Base-by-base conservation (phyloP, 2,797 vertebrate species). In the Ptychobarbus kaznakovi region DNA sequence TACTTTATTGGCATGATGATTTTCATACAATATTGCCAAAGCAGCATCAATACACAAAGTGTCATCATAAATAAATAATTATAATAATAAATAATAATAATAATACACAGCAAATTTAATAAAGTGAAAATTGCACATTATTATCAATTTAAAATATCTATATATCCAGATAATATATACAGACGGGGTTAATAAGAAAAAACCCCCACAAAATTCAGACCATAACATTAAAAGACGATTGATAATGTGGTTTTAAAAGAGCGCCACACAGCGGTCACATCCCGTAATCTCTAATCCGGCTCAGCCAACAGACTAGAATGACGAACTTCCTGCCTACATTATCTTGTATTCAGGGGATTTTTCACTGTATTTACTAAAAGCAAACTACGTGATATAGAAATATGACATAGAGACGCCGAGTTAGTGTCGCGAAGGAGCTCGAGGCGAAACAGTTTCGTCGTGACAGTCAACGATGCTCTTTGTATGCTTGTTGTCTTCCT, bases 271-370 rank as follows among this genome's bases (percentile, higher is more conserved):
- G 74, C 4, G 89, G 81, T 61, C 83, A 77, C 53, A 83, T 81
- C 69, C 38, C n/a, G 40, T 81, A 85, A 81, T 82, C 77, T 65
- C 40, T 86, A 88, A 90, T 85, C 68, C 82, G 70, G 77, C 72
- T 86, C 87, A 81, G 63, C 63, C 69, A 49, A 20, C 74, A n/a
- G 46, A 66, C 69, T 56, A 61, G 56, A 76, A 76, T 92, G 91
- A 92, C 90, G 91, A 90, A 92, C 91, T 91, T 92, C 91, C 91
- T 90, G 91, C 86, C 84, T 80, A 80, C 63, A 74, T 81, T 74
- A 86, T 79, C 65, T 63, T 66, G 74, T 40, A 22, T 86, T 80
- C 58, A 76, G 74, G 51, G 78, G 35, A 74, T 61, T 77, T 69
- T 65, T 80, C 74, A 69, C 44, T 51, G 13, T 75, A 72, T 68